Evolutionary conservation across 2,797 vertebrate species (phyloP), one percentile per base, ranked within the genome.

Genomic region (Poeciliopsis paucimaculata): DNA sequence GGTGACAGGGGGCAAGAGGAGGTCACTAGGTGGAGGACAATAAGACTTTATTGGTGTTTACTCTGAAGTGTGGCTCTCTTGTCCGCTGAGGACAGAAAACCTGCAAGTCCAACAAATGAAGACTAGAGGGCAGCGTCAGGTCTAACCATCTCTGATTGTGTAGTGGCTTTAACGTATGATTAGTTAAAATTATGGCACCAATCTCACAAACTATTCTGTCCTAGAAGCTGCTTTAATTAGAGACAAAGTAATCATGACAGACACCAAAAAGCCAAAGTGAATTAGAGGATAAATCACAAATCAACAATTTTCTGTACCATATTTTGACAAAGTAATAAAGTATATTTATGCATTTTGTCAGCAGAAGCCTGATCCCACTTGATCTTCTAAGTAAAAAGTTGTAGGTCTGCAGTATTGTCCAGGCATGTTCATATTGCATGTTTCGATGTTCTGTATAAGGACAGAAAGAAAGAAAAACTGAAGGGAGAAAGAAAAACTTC

Each of bases 181-280:
- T 82, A 78, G 51, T 78, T 78, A 85, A 76, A 34, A 89, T 84
- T 72, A 89, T 70, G 53, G 47, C 77, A 53, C 51, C 84, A 96
- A 95, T 94, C 95, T 95, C 94, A 90, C 93, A 88, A 95, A 20
- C 96, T 94, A 94, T 96, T 95, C 93, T 91, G 93, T 94, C 94
- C 95, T 95, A 94, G 95, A 91, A 94, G 94, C 94, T 83, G 90
- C 94, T 92, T 94, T 88, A 89, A 91, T 79, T 89, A 82, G 88
- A 79, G 93, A 81, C 81, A 85, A 28, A 95, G 93, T 95, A 96
- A 97, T 96, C 43, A 96, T 20, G 12, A 64, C 57, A 34, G 6
- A 18, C 31, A 34, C 5, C 18, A 66, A 20, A 95, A 95, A 97
- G 97, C 97, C 96, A 93, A 96, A 97, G 95, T 95, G 93, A 90